These are phyloP conservation scores for Bolinopsis microptera DNA, from an alignment of 37 sponge, comb jelly and placozoan genomes.

Conservation along the genomic window DNA sequence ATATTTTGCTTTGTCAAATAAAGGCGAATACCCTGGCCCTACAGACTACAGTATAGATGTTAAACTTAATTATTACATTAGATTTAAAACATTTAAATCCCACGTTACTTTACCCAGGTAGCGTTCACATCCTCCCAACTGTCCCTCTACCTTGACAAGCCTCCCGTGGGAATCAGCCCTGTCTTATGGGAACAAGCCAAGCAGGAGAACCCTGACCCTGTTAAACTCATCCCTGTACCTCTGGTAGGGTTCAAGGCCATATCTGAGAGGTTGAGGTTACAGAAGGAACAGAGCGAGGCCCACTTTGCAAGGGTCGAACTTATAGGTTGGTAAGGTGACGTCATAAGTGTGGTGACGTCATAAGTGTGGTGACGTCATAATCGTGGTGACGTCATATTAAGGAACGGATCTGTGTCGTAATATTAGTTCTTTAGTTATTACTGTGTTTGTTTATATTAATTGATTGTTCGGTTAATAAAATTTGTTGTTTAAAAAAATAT, in stretches of 20 bases:
- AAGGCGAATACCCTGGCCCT: too few relatives aligned
- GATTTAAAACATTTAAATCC: too few relatives aligned
- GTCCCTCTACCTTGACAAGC: constrained; percentile 63
- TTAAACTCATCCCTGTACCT: constrained; percentile 84
- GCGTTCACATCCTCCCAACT: constrained; percentile 63
- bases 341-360: neutral
- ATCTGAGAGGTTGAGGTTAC: constrained; percentile 77
- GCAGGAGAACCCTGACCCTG: constrained; percentile 83
- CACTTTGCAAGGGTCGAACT: constrained; percentile 83
- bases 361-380: neutral
- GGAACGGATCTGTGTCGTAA: neutral
- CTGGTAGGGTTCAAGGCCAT: constrained; percentile 81
- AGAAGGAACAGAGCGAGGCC: constrained; percentile 80
- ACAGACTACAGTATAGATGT: too few relatives aligned
- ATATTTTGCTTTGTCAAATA: too few relatives aligned
- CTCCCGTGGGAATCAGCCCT: constrained; percentile 72
- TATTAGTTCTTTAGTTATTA: too few relatives aligned
- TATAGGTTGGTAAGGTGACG: neutral
- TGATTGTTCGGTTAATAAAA: too few relatives aligned
- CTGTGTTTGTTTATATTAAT: too few relatives aligned
- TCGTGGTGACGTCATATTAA: neutral
- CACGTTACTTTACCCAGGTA: too few relatives aligned
- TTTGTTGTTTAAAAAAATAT: too few relatives aligned
- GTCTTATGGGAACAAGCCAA: constrained; percentile 85
- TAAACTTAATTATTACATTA: too few relatives aligned